phyloP scores from a whole-genome alignment of 2,113 vertebrate species.

The Gymnarchus niloticus region DNA sequence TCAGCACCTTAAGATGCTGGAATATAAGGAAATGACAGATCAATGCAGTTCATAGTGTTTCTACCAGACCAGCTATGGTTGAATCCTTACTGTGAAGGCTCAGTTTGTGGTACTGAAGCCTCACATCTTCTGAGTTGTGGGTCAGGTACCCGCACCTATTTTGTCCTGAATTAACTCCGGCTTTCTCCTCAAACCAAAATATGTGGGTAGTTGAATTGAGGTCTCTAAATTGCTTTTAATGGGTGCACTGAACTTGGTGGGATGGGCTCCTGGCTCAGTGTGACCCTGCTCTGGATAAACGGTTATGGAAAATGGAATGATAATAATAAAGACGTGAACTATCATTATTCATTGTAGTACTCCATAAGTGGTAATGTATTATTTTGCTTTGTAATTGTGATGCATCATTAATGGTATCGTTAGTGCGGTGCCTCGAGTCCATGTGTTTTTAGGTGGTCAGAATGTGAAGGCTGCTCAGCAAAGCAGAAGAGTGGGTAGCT shows the following conservation, averaged over 20 bases:
- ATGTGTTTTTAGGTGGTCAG: not conserved
- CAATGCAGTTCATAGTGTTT: not conserved
- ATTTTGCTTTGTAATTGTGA: not conserved
- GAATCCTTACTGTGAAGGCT: not conserved
- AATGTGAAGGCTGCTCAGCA: not conserved
- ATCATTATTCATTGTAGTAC: too few relatives aligned
- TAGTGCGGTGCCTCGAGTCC: not conserved
- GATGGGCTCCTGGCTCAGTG: too few relatives aligned
- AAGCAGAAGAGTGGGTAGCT: too few relatives aligned
- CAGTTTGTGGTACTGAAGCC: too few relatives aligned
- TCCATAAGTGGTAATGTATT: too few relatives aligned
- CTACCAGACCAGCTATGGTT: too few relatives aligned
- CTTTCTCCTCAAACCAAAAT: not conserved
- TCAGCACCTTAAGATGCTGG: not conserved
- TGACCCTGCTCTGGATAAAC: too few relatives aligned
- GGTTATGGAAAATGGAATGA: too few relatives aligned
- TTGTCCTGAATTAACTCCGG: not conserved
- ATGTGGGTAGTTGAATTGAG: not conserved
- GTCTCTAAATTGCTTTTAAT: not conserved
- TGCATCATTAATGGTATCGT: too few relatives aligned
- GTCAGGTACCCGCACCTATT: not conserved
- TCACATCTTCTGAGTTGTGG: too few relatives aligned
- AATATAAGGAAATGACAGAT: not conserved
- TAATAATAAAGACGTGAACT: too few relatives aligned
- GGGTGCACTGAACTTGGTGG: not conserved